Conservation (phyloP, 2,113 vertebrate species). For the Myrmecophaga tridactyla region DNA sequence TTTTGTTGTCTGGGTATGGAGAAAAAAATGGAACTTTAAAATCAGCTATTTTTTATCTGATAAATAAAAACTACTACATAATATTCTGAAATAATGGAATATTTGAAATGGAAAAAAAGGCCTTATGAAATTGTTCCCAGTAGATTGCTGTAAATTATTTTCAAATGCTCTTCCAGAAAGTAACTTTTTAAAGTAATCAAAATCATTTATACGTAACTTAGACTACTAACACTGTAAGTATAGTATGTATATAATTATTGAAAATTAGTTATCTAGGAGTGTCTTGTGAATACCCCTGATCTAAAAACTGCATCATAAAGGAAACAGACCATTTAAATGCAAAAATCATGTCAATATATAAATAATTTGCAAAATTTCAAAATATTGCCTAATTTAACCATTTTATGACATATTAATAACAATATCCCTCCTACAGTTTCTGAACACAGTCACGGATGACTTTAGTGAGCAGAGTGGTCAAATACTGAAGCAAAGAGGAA, state of each 20-base stretch:
- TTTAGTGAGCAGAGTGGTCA: not conserved
- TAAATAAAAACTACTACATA: constrained; percentile 16
- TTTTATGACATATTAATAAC: not conserved
- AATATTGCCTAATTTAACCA: not conserved
- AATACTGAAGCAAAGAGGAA: not conserved
- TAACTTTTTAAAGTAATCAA: not conserved
- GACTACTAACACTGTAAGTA: not conserved
- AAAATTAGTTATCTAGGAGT: not conserved
- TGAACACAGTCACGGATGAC: not conserved
- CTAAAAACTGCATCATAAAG: not conserved
- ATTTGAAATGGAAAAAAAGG: not conserved
- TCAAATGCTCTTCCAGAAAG: constrained; percentile 7
- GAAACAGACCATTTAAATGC: not conserved
- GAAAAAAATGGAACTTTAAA: not conserved
- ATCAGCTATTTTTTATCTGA: not conserved
- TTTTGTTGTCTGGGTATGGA: not conserved
- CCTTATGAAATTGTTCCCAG: not conserved
- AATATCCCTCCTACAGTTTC: not conserved
- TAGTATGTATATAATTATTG: not conserved
- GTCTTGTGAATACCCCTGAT: not conserved
- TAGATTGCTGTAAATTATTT: not conserved
- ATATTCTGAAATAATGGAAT: not conserved
- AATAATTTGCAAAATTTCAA: not conserved
- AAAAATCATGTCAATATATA: not conserved
- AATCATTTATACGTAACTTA: not conserved